These are phyloP conservation scores for Gallinago media DNA, from an alignment of 2,113 vertebrate species.

Conservation along the genomic window DNA sequence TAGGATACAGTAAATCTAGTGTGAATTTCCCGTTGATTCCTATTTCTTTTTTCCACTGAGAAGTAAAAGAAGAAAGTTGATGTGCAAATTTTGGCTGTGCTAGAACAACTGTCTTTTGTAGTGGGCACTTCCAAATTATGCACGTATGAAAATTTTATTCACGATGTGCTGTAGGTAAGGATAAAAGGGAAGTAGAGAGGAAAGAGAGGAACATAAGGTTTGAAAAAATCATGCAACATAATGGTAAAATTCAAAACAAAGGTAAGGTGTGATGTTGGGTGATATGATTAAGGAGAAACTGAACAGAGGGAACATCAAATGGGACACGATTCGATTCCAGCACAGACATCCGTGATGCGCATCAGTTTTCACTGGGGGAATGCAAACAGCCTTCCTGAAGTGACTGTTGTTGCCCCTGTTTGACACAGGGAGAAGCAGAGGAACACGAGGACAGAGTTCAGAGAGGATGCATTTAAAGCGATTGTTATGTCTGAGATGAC, in stretches of 20 bases:
- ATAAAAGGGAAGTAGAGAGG: not conserved
- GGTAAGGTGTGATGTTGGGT: rapidly evolving
- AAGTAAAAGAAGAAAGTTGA: not conserved
- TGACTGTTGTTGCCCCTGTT: not conserved
- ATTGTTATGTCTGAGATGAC: not conserved
- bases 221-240: not conserved
- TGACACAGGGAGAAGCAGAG: not conserved
- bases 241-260: not conserved
- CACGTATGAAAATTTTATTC: not conserved
- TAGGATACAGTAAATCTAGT: conserved; percentile 23
- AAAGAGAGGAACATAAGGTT: not conserved
- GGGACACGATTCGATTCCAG: not conserved
- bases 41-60: not conserved
- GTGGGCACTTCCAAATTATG: not conserved
- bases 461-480: not conserved
- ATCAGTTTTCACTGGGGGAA: not conserved
- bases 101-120: not conserved
- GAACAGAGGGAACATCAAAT: not conserved
- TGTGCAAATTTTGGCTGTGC: not conserved
- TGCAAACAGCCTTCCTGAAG: not conserved
- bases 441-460: not conserved
- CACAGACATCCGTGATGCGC: not conserved
- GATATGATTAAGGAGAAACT: not conserved
- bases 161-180: not conserved
- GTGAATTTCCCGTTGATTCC: not conserved